Evolutionary conservation across 2,888 invertebrate genomes (phyloP).

Genomic region (Caenorhabditis imperialis): DNA sequence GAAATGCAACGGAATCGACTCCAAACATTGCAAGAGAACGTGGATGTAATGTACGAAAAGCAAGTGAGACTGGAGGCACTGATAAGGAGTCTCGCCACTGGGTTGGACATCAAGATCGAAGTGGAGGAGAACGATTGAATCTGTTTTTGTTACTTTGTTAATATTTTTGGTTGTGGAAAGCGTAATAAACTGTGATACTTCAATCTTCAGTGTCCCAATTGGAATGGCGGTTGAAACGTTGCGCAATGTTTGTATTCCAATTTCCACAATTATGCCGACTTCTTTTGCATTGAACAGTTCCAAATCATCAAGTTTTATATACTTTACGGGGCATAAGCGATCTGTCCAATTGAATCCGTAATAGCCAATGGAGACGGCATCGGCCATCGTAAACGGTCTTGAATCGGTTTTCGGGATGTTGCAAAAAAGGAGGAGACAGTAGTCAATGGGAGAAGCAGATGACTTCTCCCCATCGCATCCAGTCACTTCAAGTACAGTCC

Average conservation of each 20-base stretch:
- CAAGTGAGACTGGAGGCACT: constrained; percentile 54
- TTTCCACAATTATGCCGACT: constrained; percentile 1
- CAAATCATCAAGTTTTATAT: constrained; percentile 46
- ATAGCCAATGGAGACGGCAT: constrained; percentile 17
- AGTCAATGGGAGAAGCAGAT: not conserved
- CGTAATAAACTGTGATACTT: no score
- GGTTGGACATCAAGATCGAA: constrained; percentile 26
- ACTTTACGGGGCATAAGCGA: constrained; percentile 18
- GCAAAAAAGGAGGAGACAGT: constrained; percentile 17
- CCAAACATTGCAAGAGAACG: constrained; percentile 55
- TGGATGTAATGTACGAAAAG: constrained; percentile 63
- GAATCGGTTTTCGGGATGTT: constrained; percentile 48
- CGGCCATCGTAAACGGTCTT: constrained; percentile 44
- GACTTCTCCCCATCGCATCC: constrained; percentile 19
- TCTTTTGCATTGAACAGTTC: constrained; percentile 9
- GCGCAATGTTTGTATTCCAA: constrained; percentile 2
- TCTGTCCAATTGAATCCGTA: constrained; percentile 35
- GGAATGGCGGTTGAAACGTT: no score
- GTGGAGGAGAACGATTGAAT: constrained; percentile 37
- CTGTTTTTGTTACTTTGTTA: not conserved
- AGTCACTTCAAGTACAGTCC: constrained; percentile 45
- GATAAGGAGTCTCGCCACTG: constrained; percentile 39
- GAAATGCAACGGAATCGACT: constrained; percentile 44
- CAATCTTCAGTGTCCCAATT: no score
- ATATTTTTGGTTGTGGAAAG: constrained; percentile 2